phyloP scores from a whole-genome alignment of 2,797 vertebrate species.

The Paedocypris micromegethes region DNA sequence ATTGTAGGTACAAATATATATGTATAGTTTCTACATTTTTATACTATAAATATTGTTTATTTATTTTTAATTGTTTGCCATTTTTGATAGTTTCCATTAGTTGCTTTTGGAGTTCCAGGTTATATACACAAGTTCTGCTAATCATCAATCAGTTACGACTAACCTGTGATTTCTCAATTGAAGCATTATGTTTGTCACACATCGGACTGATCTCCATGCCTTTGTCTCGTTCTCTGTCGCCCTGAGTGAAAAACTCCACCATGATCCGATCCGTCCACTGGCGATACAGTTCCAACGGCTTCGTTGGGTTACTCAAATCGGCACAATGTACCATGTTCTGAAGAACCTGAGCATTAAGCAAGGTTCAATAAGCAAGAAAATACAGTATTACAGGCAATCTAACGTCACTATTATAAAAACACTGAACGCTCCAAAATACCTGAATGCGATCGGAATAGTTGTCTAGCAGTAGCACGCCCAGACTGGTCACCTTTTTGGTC shows the following conservation, averaged over 20 bases:
- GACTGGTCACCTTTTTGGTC: constrained; percentile 91
- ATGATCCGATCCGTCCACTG: constrained; percentile 90
- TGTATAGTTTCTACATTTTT: too few species aligned
- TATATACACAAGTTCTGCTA: not conserved
- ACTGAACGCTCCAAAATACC: constrained; percentile 47
- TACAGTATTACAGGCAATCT: too few species aligned
- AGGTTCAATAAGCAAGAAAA: too few species aligned
- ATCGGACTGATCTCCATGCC: constrained; percentile 94
- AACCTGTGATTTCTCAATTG: constrained; percentile 90
- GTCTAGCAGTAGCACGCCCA: constrained; percentile 85
- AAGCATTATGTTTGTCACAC: constrained; percentile 90
- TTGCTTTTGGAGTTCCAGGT: too few species aligned
- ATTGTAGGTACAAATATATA: too few species aligned
- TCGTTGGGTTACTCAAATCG: constrained; percentile 89
- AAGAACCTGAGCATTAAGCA: constrained; percentile 72
- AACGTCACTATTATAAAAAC: not conserved
- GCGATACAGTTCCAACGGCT: constrained; percentile 83
- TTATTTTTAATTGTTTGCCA: too few species aligned
- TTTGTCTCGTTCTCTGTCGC: constrained; percentile 81
- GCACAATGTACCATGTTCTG: constrained; percentile 93
- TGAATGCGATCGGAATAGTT: constrained; percentile 92
- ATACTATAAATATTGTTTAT: too few species aligned
- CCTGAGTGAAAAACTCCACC: constrained; percentile 88
- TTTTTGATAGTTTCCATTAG: too few species aligned
- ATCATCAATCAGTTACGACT: not conserved